phyloP scores from a whole-genome alignment of 2,113 vertebrate genomes.

The Toxotes jaculatrix region DNA sequence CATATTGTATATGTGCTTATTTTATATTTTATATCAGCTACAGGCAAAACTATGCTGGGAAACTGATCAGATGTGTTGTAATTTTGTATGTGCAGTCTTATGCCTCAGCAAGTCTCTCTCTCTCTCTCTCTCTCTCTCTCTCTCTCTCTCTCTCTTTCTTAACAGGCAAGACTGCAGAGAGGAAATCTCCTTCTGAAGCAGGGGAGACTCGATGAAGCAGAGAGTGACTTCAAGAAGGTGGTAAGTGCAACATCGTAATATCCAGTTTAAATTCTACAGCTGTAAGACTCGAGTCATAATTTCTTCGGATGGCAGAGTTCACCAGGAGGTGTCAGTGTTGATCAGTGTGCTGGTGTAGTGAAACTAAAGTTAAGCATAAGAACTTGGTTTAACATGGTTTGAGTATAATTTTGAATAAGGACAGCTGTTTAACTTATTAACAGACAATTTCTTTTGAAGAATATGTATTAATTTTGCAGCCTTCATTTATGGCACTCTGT shows the following conservation, averaged over 20 bases:
- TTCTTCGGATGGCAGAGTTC: conserved; percentile 14
- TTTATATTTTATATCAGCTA: background rate
- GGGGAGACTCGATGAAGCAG: conserved; percentile 95
- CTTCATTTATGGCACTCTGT: background rate
- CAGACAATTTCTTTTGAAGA: background rate
- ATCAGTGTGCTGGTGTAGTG: conserved; percentile 2
- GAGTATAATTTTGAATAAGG: background rate
- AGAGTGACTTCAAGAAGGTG: conserved; percentile 96
- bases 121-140: background rate
- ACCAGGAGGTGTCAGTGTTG: conserved; percentile 76
- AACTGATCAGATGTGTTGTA: conserved; percentile 44
- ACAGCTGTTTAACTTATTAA: background rate
- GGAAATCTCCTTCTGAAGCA: conserved; percentile 95
- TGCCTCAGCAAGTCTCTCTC: background rate
- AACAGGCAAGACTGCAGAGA: conserved; percentile 94
- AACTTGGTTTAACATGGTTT: background rate
- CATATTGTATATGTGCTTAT: background rate
- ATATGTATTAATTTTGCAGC: background rate
- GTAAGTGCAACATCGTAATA: conserved; percentile 79
- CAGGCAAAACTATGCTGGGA: background rate
- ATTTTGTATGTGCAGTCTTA: conserved; percentile 2
- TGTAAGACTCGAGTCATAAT: background rate
- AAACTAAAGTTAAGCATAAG: background rate
- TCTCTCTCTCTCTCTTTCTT: background rate
- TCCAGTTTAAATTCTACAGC: background rate